Conservation (phyloP, 2,113 vertebrate genomes). For the Choloepus hoffmanni region DNA sequence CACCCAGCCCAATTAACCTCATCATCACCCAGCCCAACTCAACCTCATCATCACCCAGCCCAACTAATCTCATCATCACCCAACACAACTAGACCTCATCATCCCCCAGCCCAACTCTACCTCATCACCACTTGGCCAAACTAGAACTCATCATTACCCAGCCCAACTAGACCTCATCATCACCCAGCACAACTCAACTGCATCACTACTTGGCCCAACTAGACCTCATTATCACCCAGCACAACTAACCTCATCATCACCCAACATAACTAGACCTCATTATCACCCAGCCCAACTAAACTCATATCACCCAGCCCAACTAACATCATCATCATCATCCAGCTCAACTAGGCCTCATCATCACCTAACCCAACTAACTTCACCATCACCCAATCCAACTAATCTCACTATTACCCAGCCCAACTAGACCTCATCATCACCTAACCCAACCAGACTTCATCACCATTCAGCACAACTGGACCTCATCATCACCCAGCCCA, state of each 20-base stretch:
- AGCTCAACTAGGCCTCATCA: background rate
- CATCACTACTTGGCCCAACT: accelerated
- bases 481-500: background rate
- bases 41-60: background rate
- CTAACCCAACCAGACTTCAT: background rate
- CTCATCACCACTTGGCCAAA: background rate
- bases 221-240: no score
- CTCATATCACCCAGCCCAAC: background rate
- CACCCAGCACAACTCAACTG: background rate
- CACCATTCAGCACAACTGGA: background rate
- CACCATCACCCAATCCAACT: background rate
- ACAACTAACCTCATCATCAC: background rate
- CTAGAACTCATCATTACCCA: background rate
- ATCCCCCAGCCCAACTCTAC: background rate
- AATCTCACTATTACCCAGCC: background rate
- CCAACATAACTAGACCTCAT: background rate
- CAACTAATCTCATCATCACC: background rate
- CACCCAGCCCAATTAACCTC: no score
- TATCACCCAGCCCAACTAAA: background rate
- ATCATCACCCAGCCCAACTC: background rate
- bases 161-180: background rate
- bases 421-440: background rate
- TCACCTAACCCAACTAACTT: background rate
- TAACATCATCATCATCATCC: background rate
- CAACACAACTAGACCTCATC: background rate